phyloP scores from a whole-genome alignment of 2,888 invertebrate genomes.

The Desoria tigrina region DNA sequence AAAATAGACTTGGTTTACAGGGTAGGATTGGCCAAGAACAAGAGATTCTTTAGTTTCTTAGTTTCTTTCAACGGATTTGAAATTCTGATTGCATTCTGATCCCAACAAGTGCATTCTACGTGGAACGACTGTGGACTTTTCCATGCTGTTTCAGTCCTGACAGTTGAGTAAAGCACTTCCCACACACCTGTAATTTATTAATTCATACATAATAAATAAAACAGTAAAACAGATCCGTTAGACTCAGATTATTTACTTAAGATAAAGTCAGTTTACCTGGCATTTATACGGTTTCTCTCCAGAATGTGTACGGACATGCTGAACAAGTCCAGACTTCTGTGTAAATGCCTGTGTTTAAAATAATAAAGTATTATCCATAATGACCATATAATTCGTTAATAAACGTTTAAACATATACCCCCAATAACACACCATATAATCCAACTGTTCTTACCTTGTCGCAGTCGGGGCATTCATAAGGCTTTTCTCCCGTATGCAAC shows the following conservation, averaged over 20 bases:
- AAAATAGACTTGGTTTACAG: slow-evolving; percentile 4
- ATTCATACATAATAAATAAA: slow-evolving; percentile 26
- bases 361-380: too few species aligned
- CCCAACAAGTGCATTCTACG: slow-evolving; percentile 21
- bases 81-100: slow-evolving; percentile 28
- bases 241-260: background rate
- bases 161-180: slow-evolving; percentile 30
- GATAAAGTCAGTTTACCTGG: background rate
- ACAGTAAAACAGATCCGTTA: slow-evolving; percentile 23
- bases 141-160: slow-evolving; percentile 31
- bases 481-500: background rate
- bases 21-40: slow-evolving; percentile 1
- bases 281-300: background rate
- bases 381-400: too few species aligned
- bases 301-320: slow-evolving; percentile 32
- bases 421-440: too few species aligned
- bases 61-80: slow-evolving; percentile 21
- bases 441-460: too few species aligned
- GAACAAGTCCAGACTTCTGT: slow-evolving; percentile 40
- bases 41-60: slow-evolving; percentile 13
- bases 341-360: too few species aligned
- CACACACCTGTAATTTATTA: slow-evolving; percentile 10
- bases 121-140: slow-evolving; percentile 32
- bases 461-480: background rate
- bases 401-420: too few species aligned